Evolutionary conservation across 2,797 vertebrate species (phyloP), one percentile per base, ranked within the genome.

Genomic region (Astyanax mexicanus): DNA sequence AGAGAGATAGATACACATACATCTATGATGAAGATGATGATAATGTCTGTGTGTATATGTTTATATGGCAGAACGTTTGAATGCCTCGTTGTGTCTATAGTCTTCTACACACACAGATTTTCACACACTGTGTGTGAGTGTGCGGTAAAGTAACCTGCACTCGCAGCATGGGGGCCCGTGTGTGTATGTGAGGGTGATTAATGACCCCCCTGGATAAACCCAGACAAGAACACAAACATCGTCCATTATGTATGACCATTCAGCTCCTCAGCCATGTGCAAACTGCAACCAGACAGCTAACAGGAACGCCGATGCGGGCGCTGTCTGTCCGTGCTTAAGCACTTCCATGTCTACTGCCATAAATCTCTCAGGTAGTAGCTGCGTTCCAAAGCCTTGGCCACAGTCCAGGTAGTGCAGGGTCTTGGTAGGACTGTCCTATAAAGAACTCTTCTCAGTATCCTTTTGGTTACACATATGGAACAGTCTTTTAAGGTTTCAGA

Each of bases 141-240:
- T 15, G 21, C 25, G 3, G 25, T 44, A 29, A 67, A 40, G 29
- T 29, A 51, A 74, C 44, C 37, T 72, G 27, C 19, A 15, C 29
- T 72, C 42, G n/a, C n/a, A 60, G 25, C 10, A 38, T 49, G 29
- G 21, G 13, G 27, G n/a, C 6, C 13, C n/a, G n/a, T 8, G 52
- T 45, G 54, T 60, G 52, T 15, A 17, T 54, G 38, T 37, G 19
- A 51, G 61, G 47, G 27, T 40, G 76, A 61, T 49, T 15, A 72
- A 60, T 67, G 62, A 45, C 40, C 65, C 44, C 65, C 35, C 40
- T 51, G 69, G n/a, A 72, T 62, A 45, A 55, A 62, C 8, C 19
- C 45, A 44, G 60, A 61, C 42, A 66, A 47, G 25, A 69, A 55
- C 57, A 62, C 23, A 68, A 73, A 79, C 71, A 74, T 74, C 54